A percentile compares a stretch with the other conserved stretches of the same genome.
phyloP scores from a whole-genome alignment of 2,888 invertebrate species.

The Campoplex capitator region DNA sequence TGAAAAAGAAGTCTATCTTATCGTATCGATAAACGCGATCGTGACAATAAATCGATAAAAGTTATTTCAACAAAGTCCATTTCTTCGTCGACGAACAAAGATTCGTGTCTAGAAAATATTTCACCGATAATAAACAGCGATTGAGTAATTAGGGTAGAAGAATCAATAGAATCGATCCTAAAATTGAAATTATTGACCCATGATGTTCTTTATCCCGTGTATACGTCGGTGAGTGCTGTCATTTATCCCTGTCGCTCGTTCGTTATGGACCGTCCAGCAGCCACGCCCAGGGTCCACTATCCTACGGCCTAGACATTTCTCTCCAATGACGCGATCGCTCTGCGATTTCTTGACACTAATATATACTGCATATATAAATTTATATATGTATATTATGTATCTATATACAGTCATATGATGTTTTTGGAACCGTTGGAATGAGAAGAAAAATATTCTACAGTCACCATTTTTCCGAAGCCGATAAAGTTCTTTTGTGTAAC shows the following conservation, averaged over 20 bases:
- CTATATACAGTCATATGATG: background rate
- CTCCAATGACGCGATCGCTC: conserved; percentile 63
- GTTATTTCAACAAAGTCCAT: background rate
- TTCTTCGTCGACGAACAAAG: background rate
- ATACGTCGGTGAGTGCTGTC: conserved; percentile 7
- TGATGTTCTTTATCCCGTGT: background rate
- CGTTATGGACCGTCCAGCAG: conserved; percentile 48
- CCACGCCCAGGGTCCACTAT: conserved; percentile 63
- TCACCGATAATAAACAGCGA: background rate
- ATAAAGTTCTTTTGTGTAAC: background rate
- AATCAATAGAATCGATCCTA: background rate
- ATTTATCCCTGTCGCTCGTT: conserved; percentile 37
- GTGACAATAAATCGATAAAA: background rate
- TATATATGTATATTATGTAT: background rate
- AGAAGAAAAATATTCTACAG: background rate
- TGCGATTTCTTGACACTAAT: conserved; percentile 3
- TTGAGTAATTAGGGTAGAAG: background rate
- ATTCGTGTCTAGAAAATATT: too few relatives aligned
- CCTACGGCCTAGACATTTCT: conserved; percentile 69
- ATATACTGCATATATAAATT: background rate
- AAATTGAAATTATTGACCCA: background rate
- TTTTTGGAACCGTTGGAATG: background rate
- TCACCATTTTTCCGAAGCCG: background rate
- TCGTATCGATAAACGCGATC: background rate
- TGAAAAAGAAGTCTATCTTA: background rate